Base-by-base conservation (phyloP, 2,888 invertebrate species). In the Drosophila cognata region DNA sequence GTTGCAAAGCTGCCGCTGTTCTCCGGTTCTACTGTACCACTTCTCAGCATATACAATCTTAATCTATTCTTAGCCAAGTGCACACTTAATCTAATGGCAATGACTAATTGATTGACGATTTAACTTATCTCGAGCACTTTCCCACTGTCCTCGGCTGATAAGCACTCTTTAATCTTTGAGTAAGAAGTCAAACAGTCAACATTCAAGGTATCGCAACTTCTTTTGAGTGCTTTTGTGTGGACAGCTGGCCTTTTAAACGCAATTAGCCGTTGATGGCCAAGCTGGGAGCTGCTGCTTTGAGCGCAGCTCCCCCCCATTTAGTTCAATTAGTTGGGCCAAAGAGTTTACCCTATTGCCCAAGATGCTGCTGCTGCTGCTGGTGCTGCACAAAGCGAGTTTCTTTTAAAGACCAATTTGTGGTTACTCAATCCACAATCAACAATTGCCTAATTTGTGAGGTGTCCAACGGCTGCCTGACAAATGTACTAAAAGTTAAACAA, bases 401-500 rank as follows among this genome's bases (percentile, higher is more conserved):
- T 74, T 16, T 66, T 57, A 52, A 57, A 56, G 56, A 28, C 55
- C 63, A 71, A 71, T 70, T 79, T 79, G 79, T 64, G 85, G 90
- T 85, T 85, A 86, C 85, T 76, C 81, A 83, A 85, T 79, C 74
- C 36, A 59, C 87, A 88, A 86, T 90, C 77, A 43, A 62, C 81
- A 88, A 90, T 90, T 90, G 84, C 89, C 87, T 81, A 89, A 90
- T 88, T 89, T 86, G 89, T 86, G 86, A 85, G 81, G 71, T 74
- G 78, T 74, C 74, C 74, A 81, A 65, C 90, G 85, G 65, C 89
- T 77, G 70, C 50, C 71, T 63, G 64, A 58, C 53, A 41, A 25
- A 21, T 18, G 8, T 5, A 16, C 18, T n/a, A 3, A 52, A 46
- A 13, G 29, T 11, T 29, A 57, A 8, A 46, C 21, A 48, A 63